Base-by-base conservation (phyloP, 2,113 vertebrate genomes). In the Donacobius atricapilla region DNA sequence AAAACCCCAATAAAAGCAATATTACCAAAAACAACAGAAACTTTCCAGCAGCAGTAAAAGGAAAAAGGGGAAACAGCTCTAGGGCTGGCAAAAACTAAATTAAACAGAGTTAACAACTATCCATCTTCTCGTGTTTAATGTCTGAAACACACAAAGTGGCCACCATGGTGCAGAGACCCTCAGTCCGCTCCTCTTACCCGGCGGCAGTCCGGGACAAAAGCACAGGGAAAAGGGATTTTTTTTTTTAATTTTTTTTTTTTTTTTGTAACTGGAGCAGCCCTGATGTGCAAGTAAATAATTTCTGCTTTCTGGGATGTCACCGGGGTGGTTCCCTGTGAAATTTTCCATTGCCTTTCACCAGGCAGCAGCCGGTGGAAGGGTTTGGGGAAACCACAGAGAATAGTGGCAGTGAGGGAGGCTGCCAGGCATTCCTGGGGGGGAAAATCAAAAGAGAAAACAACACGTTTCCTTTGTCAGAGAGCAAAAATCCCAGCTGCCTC, bases 31-130 rank as follows among this genome's bases (percentile, higher is more conserved):
- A 7, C 94, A 94, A 77, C 73, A 89, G 77, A 69, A 88, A 47
- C 39, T 94, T 95, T 79, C 94, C 96, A 91, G 87, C 88, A 88
- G 90, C 90, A 93, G 56, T 94, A 83, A 95, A 94, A 93, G 27
- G 40, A 94, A 81, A 81, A 96, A 89, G 56, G 83, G 89, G 60
- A 93, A 95, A 93, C 72, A 85, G 95, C 91, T 96, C 90, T 61
- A 92, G 94, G 93, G 94, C 85, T 92, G 93, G 90, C 87, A 89
- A 89, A 91, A 87, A 35, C 63, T 24, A 70, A 92, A 92, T 93
- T 92, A 83, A 94, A 75, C 47, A 50, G 78, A 94, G 35, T 75
- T 93, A 88, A 63, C 47, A 73, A 75, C 91, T 87, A 71, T 93
- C 94, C 93, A 86, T 95, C 88, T 81, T 92, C 71, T 78, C 5